Conservation (phyloP, 2,113 vertebrate species). For the Laticauda laticaudata region DNA sequence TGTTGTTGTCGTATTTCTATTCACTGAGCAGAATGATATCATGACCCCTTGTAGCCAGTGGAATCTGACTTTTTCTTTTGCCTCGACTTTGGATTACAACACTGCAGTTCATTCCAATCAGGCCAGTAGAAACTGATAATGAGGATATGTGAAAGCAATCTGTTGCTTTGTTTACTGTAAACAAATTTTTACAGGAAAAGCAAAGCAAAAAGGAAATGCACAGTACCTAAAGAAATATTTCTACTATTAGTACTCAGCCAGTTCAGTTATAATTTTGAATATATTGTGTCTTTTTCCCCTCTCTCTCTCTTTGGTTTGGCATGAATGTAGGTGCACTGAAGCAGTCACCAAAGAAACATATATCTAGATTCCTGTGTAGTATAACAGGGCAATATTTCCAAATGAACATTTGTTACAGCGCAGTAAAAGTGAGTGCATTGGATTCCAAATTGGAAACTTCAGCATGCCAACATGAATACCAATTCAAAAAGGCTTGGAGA, state of each 20-base stretch:
- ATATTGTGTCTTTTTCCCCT: not conserved
- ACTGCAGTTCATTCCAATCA: not conserved
- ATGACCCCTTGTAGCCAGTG: not conserved
- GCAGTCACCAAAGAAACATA: not conserved
- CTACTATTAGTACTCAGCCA: not conserved
- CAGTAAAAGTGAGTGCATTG: not conserved
- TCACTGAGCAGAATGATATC: not conserved
- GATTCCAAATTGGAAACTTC: constrained; percentile 21
- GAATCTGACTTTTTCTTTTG: not conserved
- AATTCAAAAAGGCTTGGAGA: not conserved
- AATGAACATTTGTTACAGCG: constrained; percentile 9
- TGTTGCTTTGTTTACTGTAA: not conserved
- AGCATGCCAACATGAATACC: not conserved
- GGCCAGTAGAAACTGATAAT: not conserved
- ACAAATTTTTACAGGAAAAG: not conserved
- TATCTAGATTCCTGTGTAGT: not conserved
- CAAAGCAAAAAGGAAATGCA: not conserved
- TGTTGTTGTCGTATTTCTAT: not conserved
- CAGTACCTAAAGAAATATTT: not conserved
- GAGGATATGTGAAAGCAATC: not conserved
- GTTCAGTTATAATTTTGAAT: not conserved
- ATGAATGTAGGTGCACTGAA: not conserved
- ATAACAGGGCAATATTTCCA: constrained; percentile 4
- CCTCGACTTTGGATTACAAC: not conserved
- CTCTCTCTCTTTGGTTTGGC: not conserved